Evolutionary conservation across 2,113 vertebrate genomes (phyloP).

Genomic region (Tachysurus vachellii): DNA sequence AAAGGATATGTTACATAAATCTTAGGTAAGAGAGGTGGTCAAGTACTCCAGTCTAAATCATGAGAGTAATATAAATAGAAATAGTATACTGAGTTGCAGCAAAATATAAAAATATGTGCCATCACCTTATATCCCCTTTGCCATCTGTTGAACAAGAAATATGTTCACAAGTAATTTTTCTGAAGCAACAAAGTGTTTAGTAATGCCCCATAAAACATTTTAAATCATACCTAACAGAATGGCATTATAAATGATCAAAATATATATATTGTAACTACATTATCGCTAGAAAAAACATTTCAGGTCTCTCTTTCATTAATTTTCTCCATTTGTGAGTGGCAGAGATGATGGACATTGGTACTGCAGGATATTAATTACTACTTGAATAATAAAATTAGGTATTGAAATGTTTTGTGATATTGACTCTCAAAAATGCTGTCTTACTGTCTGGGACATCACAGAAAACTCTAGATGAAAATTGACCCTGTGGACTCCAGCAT

Average conservation of each 20-base stretch:
- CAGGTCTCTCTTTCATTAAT: not conserved
- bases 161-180: constrained; percentile 24
- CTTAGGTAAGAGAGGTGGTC: not conserved
- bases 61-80: not conserved
- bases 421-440: not conserved
- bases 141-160: not conserved
- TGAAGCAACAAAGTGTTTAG: constrained; percentile 16
- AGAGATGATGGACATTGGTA: not conserved
- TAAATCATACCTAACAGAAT: too few relatives aligned
- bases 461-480: not conserved
- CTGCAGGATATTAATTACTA: not conserved
- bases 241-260: too few relatives aligned
- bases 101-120: not conserved
- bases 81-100: not conserved
- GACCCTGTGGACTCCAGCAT: not conserved
- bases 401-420: too few relatives aligned
- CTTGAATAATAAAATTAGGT: not conserved
- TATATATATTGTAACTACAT: too few relatives aligned
- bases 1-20: not conserved
- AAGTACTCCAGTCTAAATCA: not conserved
- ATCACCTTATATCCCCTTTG: too few relatives aligned
- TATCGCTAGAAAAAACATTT: not conserved
- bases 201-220: too few relatives aligned
- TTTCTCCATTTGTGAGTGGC: not conserved
- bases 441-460: not conserved